These are phyloP conservation scores for Marasmarcha lunaedactyla DNA, from an alignment of 2,888 invertebrate genomes.

Conservation along the genomic window DNA sequence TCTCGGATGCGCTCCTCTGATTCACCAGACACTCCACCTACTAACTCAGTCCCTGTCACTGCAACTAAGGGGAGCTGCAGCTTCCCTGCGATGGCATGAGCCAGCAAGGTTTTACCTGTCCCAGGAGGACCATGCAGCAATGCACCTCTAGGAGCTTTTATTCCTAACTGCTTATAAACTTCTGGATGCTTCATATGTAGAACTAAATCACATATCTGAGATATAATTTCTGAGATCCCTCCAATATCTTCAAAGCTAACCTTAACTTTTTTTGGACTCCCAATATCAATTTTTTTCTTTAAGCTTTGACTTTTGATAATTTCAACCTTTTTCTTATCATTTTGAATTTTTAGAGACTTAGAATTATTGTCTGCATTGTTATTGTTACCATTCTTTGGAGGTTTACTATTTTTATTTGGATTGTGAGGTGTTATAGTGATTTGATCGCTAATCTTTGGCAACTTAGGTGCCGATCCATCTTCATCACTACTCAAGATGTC, in stretches of 20 bases:
- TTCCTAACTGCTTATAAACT: slow-evolving; percentile 86
- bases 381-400: slow-evolving; percentile 29
- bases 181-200: slow-evolving; percentile 92
- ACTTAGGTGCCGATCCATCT: slow-evolving; percentile 52
- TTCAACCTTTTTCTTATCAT: slow-evolving; percentile 49
- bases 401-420: slow-evolving; percentile 19
- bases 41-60: slow-evolving; percentile 91
- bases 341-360: slow-evolving; percentile 33
- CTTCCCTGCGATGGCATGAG: slow-evolving; percentile 88
- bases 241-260: slow-evolving; percentile 83
- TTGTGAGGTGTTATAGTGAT: slow-evolving; percentile 60
- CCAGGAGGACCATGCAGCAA: slow-evolving; percentile 97
- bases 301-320: slow-evolving; percentile 25
- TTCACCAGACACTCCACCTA: slow-evolving; percentile 95
- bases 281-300: slow-evolving; percentile 45
- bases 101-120: slow-evolving; percentile 89
- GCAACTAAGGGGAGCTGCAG: slow-evolving; percentile 86
- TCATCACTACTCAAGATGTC: slow-evolving; percentile 58
- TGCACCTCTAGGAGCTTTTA: slow-evolving; percentile 90
- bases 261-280: slow-evolving; percentile 43
- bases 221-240: slow-evolving; percentile 81
- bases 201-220: slow-evolving; percentile 78
- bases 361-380: slow-evolving; percentile 29
- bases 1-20: slow-evolving; percentile 94
- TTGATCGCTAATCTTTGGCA: slow-evolving; percentile 61